These are phyloP conservation scores for Drosophila obscura DNA, from an alignment of 1,140 invertebrate species.

Conservation along the genomic window DNA sequence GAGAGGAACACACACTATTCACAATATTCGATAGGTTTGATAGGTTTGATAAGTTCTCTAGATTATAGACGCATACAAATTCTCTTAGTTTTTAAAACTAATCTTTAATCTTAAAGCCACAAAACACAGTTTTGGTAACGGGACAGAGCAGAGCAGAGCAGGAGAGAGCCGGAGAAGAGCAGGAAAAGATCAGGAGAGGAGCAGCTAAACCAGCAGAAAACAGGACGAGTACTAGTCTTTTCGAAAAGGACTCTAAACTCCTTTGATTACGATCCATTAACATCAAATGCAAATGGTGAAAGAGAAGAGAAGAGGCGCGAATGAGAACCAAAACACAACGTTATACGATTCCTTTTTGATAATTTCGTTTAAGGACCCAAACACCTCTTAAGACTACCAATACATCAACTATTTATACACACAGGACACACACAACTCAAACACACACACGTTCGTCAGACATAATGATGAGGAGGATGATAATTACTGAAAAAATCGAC, in stretches of 20 bases:
- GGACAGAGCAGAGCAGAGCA: slow-evolving; percentile 28
- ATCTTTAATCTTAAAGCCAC: slow-evolving; percentile 31
- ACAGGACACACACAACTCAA: slow-evolving; percentile 13
- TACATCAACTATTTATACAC: slow-evolving; percentile 40
- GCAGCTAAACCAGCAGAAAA: slow-evolving; percentile 2
- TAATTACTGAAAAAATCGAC: slow-evolving; percentile 29
- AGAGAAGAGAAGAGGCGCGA: not conserved
- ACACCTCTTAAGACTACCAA: slow-evolving; percentile 50
- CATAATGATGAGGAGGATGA: not conserved
- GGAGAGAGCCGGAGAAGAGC: slow-evolving; percentile 13
- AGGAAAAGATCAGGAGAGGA: slow-evolving; percentile 3
- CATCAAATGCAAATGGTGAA: slow-evolving; percentile 51
- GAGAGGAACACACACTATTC: slow-evolving; percentile 42
- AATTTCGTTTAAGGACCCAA: slow-evolving; percentile 51
- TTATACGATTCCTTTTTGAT: slow-evolving; percentile 77
- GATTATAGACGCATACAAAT: slow-evolving; percentile 52
- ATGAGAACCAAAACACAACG: slow-evolving; percentile 73
- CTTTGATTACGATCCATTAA: slow-evolving; percentile 58
- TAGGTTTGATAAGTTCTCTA: slow-evolving; percentile 56
- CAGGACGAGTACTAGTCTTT: slow-evolving; percentile 81
- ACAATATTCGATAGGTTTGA: slow-evolving; percentile 40
- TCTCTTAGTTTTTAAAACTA: slow-evolving; percentile 68
- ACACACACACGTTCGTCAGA: slow-evolving; percentile 18
- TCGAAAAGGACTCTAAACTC: slow-evolving; percentile 84
- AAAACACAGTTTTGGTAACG: slow-evolving; percentile 64